Evolutionary conservation across 2,797 vertebrate species (phyloP).

Genomic region (Agapornis canus): DNA sequence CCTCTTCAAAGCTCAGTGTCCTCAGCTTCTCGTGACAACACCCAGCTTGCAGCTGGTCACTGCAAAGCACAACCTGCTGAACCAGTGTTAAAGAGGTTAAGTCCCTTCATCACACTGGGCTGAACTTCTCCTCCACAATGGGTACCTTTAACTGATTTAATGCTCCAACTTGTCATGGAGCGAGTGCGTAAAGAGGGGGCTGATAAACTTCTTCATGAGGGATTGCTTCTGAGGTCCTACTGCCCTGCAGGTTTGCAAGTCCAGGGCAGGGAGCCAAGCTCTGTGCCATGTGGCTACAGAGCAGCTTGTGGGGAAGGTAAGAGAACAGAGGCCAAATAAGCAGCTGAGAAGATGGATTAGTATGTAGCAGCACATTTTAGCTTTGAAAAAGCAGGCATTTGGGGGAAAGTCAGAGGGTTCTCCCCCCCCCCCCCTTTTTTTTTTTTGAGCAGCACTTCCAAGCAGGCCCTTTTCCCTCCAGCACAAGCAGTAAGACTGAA

Average conservation of each 20-base stretch:
- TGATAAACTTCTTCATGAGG: neutral
- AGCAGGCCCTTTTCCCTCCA: neutral
- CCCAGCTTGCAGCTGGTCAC: neutral
- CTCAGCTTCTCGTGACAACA: neutral
- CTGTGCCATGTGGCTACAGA: neutral
- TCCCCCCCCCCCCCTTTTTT: fast-evolving
- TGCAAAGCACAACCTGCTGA: neutral
- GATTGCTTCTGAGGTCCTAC: neutral
- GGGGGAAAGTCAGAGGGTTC: neutral
- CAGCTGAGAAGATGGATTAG: fast-evolving
- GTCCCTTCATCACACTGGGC: too few species aligned
- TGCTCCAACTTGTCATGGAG: neutral
- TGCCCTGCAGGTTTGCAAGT: neutral
- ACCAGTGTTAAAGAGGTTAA: neutral
- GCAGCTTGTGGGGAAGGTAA: neutral
- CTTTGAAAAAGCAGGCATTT: neutral
- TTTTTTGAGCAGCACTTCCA: neutral
- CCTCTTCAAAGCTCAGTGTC: neutral
- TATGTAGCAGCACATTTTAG: neutral
- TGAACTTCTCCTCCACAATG: neutral
- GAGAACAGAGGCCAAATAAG: neutral
- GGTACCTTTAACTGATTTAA: neutral
- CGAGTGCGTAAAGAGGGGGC: neutral
- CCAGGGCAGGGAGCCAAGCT: neutral
- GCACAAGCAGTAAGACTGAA: neutral